These are phyloP conservation scores for Chloropsis hardwickii DNA, from an alignment of 2,113 vertebrate species.

Conservation along the genomic window DNA sequence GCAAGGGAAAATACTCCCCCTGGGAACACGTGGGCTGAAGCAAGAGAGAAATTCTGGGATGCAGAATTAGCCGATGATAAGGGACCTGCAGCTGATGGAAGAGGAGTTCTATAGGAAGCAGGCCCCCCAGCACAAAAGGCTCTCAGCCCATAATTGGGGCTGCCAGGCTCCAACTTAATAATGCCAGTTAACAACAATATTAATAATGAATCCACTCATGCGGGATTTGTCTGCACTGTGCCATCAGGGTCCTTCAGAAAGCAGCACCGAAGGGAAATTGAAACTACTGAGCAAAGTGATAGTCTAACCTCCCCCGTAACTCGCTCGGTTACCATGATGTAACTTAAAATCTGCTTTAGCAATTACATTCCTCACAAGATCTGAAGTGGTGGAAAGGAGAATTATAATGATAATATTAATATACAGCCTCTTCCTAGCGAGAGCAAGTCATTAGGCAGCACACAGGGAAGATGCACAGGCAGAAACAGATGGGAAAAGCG, in stretches of 20 bases:
- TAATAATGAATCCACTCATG: neutral
- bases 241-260: neutral
- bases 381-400: conserved; percentile 45
- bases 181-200: neutral
- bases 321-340: conserved; percentile 1
- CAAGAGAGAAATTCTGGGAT: neutral
- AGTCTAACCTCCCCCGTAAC: conserved; percentile 39
- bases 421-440: conserved; percentile 27
- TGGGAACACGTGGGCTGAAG: neutral
- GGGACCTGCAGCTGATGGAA: neutral
- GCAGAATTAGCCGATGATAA: neutral
- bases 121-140: neutral
- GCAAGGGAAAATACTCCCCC: neutral
- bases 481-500: conserved; percentile 51
- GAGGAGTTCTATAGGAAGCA: neutral
- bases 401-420: conserved; percentile 56
- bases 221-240: neutral
- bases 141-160: neutral
- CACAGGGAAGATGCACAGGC: conserved; percentile 30
- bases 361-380: conserved; percentile 58
- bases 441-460: conserved; percentile 53
- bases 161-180: neutral
- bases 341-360: conserved; percentile 56
- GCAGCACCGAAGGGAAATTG: neutral
- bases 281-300: conserved; percentile 14